These are phyloP conservation scores for Sycophila sp. DNA, from an alignment of 1,140 invertebrate species.

Conservation along the genomic window DNA sequence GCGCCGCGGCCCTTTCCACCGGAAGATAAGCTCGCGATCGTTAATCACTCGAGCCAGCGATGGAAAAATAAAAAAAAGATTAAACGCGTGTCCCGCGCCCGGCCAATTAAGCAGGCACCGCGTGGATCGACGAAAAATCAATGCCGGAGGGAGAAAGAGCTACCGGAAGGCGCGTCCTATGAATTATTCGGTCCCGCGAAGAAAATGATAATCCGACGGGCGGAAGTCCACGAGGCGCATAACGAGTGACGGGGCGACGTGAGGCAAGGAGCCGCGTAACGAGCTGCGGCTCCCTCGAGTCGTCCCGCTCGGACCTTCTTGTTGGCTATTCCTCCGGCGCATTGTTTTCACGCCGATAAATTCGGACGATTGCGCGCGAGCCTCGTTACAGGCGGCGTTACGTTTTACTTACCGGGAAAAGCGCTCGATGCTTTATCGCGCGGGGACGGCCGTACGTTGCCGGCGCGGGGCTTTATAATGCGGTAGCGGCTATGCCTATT, in stretches of 20 bases:
- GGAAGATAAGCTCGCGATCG: neutral
- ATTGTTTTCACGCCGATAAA: slow-evolving; percentile 5
- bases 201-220: neutral
- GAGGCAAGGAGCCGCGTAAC: neutral
- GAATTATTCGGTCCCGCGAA: slow-evolving; percentile 4
- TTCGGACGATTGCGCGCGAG: neutral
- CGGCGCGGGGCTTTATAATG: neutral
- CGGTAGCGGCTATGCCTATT: too few relatives aligned
- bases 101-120: neutral
- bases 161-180: neutral
- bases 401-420: neutral
- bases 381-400: slow-evolving; percentile 16
- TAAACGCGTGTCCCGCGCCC: neutral
- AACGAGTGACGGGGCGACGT: neutral
- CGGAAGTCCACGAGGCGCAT: slow-evolving; percentile 19
- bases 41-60: neutral
- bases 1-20: neutral
- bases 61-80: neutral
- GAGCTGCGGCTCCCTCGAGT: neutral
- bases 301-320: neutral
- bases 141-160: neutral
- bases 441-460: neutral
- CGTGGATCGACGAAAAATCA: neutral
- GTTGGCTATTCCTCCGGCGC: neutral
- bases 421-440: neutral